These are phyloP conservation scores for Camponotus fellah DNA, from an alignment of 2,888 invertebrate species.

Conservation along the genomic window DNA sequence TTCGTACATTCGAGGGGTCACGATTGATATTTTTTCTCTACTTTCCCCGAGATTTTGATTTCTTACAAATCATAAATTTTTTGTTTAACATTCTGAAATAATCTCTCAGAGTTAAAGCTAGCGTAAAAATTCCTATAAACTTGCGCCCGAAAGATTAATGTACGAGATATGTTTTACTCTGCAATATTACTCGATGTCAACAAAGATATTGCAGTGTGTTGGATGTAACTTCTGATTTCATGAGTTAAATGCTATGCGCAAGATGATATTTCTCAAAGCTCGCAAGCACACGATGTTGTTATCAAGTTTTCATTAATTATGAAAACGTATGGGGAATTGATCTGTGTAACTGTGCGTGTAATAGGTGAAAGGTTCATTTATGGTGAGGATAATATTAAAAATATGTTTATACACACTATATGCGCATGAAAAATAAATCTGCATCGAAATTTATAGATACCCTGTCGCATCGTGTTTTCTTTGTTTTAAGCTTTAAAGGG, in stretches of 20 bases:
- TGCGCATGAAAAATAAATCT: constrained; percentile 6
- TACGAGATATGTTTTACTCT: background rate
- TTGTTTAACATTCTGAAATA: background rate
- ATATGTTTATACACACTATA: background rate
- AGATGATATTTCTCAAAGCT: background rate
- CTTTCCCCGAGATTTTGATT: background rate
- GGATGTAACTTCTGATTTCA: background rate
- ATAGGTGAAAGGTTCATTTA: background rate
- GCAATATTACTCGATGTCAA: background rate
- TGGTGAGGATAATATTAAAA: background rate
- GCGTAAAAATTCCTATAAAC: background rate
- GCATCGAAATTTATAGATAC: background rate
- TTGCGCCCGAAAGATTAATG: background rate
- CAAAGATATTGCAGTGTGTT: background rate
- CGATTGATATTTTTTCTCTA: constrained; percentile 7
- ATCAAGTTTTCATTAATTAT: constrained; percentile 20
- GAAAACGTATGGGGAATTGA: constrained; percentile 9
- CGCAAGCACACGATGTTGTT: background rate
- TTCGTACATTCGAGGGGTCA: constrained; percentile 1
- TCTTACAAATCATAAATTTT: background rate
- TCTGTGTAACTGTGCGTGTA: constrained; percentile 8
- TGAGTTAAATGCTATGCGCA: background rate
- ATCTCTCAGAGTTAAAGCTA: background rate
- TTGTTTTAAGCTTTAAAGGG: background rate
- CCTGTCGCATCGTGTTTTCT: background rate